Percentiles rank a stretch among this genome's conserved stretches.
Conservation (phyloP, 2,113 vertebrate species). For the Elephas maximus region DNA sequence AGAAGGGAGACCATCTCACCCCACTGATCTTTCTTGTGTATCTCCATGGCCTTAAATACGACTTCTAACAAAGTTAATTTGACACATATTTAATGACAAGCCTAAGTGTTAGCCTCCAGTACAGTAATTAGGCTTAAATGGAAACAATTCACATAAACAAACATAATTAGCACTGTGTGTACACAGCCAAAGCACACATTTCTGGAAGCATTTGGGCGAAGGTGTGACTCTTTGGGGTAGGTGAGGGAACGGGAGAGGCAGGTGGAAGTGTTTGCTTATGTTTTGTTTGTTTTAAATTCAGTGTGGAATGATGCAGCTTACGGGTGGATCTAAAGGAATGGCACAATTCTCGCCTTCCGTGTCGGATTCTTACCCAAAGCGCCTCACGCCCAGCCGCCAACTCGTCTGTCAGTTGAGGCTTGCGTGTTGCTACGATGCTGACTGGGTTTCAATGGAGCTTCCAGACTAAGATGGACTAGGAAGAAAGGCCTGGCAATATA, state of each 20-base stretch:
- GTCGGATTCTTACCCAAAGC: background rate
- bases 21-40: background rate
- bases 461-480: background rate
- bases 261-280: too few species aligned
- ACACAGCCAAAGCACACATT: background rate
- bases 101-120: background rate
- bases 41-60: background rate
- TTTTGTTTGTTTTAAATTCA: background rate
- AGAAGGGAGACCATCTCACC: fast-evolving
- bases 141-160: background rate
- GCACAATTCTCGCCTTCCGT: too few species aligned
- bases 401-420: background rate
- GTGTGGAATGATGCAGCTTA: background rate
- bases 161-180: background rate
- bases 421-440: background rate
- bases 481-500: background rate
- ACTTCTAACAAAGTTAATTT: background rate
- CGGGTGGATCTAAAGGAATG: background rate
- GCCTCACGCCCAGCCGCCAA: background rate
- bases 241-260: background rate
- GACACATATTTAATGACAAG: background rate
- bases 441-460: background rate
- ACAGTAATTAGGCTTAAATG: background rate
- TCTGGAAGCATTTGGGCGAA: background rate
- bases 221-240: background rate